Base-by-base conservation (phyloP, 2,797 vertebrate genomes). In the Lacerta bilineata region DNA sequence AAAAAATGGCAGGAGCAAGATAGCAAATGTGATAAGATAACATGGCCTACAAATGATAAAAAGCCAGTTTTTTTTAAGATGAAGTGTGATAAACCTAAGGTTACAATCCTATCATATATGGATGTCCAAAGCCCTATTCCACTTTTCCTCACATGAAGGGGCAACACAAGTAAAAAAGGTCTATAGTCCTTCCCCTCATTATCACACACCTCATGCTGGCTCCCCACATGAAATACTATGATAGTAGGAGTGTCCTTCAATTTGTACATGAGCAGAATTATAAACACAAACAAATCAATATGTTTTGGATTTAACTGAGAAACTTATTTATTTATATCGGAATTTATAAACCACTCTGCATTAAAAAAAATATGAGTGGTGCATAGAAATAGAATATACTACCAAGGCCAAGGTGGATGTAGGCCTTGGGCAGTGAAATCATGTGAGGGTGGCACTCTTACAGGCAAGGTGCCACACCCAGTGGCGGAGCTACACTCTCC, bases 1-100 rank as follows among this genome's bases (percentile, higher is more conserved):
- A 15, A 50, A 50, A 4, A 89, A 36, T 18, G 6, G 18, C 55
- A 75, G 11, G 29, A 93, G 88, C 86, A 80, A 3, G 2, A 77
- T 15, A 83, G 20, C 9, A 68, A 9, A 64, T 13, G 29, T 7
- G 43, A 55, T 41, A 36, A 50, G 59, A 68, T 84, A 72, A 81
- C 59, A 27, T 23, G 36, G 41, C 7, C 5, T 78, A 1, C 59
- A 88, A 78, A 50, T 75, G 41, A 7, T 82, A 75, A 46, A 82
- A 46, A 66, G 2, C 17, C 20, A 1, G 17, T 8, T 55, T 78
- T 33, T 8, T 8, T 43, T 1, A 55, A 75, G 27, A 59, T 78
- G 50, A 23, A 69, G 55, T 72, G 23, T 41, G 36, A 43, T 81
- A 87, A 81, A 59, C 13, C n/a, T 79, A 55, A 11, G 13, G 23